Percentiles rank a stretch among this genome's conserved stretches.
Conservation (phyloP, 1,140 invertebrate species). For the Megalonaias nervosa region DNA sequence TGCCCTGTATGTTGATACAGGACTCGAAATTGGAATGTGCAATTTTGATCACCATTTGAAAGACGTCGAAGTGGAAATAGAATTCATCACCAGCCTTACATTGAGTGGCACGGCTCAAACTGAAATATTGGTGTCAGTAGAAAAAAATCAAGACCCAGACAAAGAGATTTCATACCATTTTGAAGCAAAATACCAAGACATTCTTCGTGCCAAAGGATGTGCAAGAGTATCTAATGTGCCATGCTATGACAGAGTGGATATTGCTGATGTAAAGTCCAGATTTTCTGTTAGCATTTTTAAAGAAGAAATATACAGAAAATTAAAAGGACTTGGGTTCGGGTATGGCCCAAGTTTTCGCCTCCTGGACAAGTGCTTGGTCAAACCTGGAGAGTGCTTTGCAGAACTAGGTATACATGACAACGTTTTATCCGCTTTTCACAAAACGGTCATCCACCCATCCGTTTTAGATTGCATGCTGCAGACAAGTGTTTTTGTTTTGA, state of each 20-base stretch:
- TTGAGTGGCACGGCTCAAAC: not conserved
- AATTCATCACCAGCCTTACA: slow-evolving; percentile 11
- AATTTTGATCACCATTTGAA: not conserved
- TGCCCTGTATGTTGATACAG: slow-evolving; percentile 27
- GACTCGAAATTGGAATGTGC: slow-evolving; percentile 16
- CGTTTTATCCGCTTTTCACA: not conserved
- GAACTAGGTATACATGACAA: not conserved
- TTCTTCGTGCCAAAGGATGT: not conserved
- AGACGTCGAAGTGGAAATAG: not conserved
- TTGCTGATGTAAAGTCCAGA: not conserved
- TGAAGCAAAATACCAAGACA: slow-evolving; percentile 10
- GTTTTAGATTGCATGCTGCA: slow-evolving; percentile 26
- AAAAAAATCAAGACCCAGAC: not conserved
- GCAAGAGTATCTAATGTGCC: not conserved
- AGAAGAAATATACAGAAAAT: slow-evolving; percentile 10
- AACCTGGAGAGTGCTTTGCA: not conserved
- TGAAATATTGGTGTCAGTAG: not conserved
- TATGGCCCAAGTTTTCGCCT: slow-evolving; percentile 13
- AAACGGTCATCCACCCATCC: slow-evolving; percentile 14
- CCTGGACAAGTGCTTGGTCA: not conserved
- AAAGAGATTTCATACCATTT: not conserved
- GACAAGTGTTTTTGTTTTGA: not conserved
- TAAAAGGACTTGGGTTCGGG: slow-evolving; percentile 14
- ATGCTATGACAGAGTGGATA: slow-evolving; percentile 5
- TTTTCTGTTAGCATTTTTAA: not conserved